Conservation (phyloP, 64 coral and sea anemone genomes). For the Dendrophyllia cribrosa region DNA sequence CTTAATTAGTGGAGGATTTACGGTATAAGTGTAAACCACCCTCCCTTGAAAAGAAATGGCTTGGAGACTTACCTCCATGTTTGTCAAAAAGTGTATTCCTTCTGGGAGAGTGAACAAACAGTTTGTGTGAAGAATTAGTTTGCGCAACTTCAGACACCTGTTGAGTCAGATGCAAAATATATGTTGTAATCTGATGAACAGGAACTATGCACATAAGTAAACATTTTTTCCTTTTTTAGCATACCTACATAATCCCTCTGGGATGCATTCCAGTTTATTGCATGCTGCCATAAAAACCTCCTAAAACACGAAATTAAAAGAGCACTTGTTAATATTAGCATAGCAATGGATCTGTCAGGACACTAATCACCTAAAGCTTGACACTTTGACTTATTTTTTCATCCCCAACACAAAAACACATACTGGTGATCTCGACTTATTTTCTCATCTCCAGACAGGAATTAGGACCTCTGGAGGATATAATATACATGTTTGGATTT, state of each 20-base stretch:
- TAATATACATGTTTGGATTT: background rate
- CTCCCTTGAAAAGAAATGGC: too few species aligned
- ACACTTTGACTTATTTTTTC: too few species aligned
- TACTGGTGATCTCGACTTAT: too few species aligned
- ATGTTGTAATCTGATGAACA: background rate
- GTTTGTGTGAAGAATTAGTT: conserved; percentile 93
- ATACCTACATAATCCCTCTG: conserved; percentile 97
- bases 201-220: background rate
- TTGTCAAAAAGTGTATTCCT: conserved; percentile 97
- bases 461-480: background rate
- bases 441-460: too few species aligned
- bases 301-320: conserved; percentile 27
- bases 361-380: too few species aligned
- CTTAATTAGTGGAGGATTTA: too few species aligned
- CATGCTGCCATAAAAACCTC: conserved; percentile 97
- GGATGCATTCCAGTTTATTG: conserved; percentile 98
- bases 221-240: background rate
- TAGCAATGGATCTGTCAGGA: too few species aligned
- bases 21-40: too few species aligned
- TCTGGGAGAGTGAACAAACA: conserved; percentile 95
- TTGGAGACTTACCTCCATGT: conserved; percentile 68
- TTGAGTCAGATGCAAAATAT: background rate
- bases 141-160: conserved; percentile 93
- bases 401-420: too few species aligned
- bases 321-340: background rate